Conservation (phyloP, 2,113 vertebrate genomes). For the Anser brachyrhynchus region DNA sequence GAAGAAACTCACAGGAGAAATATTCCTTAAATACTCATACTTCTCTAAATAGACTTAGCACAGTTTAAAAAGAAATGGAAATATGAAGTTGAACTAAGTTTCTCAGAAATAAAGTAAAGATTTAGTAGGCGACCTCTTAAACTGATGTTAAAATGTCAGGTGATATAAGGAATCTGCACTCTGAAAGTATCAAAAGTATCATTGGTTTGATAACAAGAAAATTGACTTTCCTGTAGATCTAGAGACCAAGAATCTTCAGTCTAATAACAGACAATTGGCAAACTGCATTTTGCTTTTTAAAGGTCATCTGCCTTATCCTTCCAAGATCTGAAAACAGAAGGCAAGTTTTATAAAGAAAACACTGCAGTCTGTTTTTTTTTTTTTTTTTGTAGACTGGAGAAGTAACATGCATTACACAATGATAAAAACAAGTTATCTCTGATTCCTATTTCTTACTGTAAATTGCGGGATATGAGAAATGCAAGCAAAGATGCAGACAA, state of each 20-base stretch:
- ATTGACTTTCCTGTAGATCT: conserved; percentile 3
- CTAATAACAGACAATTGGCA: not conserved
- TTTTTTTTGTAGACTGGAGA: not conserved
- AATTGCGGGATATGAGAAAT: not conserved
- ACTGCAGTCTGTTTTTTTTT: not conserved
- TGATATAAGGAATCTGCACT: not conserved
- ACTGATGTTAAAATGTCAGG: not conserved
- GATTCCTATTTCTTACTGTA: not conserved
- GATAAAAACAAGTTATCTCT: not conserved
- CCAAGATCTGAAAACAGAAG: not conserved
- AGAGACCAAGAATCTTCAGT: not conserved
- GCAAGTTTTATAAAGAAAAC: not conserved
- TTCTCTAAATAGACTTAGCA: not conserved
- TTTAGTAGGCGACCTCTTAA: not conserved
- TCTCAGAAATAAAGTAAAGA: not conserved
- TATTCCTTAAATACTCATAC: not conserved
- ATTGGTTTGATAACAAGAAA: conserved; percentile 21
- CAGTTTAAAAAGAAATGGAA: not conserved
- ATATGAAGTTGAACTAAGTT: not conserved
- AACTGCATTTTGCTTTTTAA: conserved; percentile 10
- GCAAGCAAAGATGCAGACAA: not conserved
- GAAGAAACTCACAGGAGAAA: not conserved
- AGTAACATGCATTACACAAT: rapidly evolving
- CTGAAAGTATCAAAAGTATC: not conserved
- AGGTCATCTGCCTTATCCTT: conserved; percentile 17